Evolutionary conservation across 2,113 vertebrate species (phyloP), one percentile per base, ranked within the genome.

Genomic region (Carollia perspicillata): DNA sequence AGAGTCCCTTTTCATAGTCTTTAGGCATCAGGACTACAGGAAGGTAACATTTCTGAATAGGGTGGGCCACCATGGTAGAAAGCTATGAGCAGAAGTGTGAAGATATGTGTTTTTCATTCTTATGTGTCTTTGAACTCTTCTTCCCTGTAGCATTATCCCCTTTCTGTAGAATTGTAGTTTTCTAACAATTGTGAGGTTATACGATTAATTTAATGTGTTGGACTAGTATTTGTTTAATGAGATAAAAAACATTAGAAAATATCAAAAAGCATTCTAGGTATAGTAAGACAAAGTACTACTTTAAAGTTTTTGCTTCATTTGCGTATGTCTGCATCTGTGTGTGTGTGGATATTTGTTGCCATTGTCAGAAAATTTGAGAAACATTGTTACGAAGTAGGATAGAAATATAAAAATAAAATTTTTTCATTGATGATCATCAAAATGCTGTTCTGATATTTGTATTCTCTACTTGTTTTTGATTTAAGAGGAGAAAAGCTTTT

Each of bases 401-500:
- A 58, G 44, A 84, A 94, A 28, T 79, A 42, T 13, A 8, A 69
- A 94, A 77, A 92, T 22, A 44, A 8, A 84, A 84, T 47, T 47
- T 65, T 26, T 26, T 2, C 63, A 92, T 69, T 95, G 17, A 37
- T 49, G 28, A 8, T 1, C 28, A 68, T 20, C n/a, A 35, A 71
- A 75, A 1, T 40, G 2, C 0, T 77, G 23, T 40, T 26, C 26
- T 97, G 91, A 97, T 71, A 20, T 0, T 40, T 89, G 14, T 79
- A 93, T 89, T 55, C 5, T 89, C 80, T 91, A 55, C 26, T 11
- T 95, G 33, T 84, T 47, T 92, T 97, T 83, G 14, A 89, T 95
- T 97, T 77, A 84, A 95, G 97, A 95, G 87, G 6, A 72, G 44
- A 37, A 7, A 35, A n/a, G 23, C 72, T 40, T 22, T 17, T 92